Base-by-base conservation (phyloP, 1,140 invertebrate species). In the Drosophila obscura region DNA sequence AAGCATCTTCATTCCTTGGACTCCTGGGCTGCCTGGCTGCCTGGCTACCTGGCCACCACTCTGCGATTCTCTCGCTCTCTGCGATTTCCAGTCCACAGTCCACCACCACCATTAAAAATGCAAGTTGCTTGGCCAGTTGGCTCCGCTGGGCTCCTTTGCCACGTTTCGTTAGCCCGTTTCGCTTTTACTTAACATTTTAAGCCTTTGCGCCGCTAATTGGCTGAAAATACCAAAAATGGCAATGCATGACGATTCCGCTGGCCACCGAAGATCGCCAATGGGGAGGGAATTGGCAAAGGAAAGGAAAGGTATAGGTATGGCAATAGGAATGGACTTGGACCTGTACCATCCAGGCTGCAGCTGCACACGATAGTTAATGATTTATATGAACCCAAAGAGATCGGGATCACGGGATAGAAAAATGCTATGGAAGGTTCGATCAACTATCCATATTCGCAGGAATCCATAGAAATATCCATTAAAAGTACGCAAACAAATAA, bases 151-250 rank as follows among this genome's bases (percentile, higher is more conserved):
- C 71, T 83, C 63, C 80, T 84, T 73, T 71, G 74, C 68, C 73
- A 82, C 74, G 80, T 82, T 83, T 82, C 68, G 80, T 59, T 61
- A 57, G 78, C 63, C 78, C 75, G 75, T 87, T 88, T 88, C 83
- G 83, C 83, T 87, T 87, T 87, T 87, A 88, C 83, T 87, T 82
- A 79, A 88, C 81, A 90, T 90, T 90, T 90, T 68, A 80, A 81
- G 77, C 75, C 83, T 90, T 90, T 85, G 87, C 79, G 78, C 78
- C 85, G 79, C 85, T 90, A 90, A 90, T 90, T 90, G 85, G 85
- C 85, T 82, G 79, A 90, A 90, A 90, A 90, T 90, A 90, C 85
- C 85, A 90, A 90, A 90, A 90, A 90, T 85, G 85, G 85, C 81
- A 82, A 88, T 88, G 75, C 80, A 83, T 88, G 79, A 82, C 75